A percentile compares a stretch with the other conserved stretches of the same genome.
Evolutionary conservation across 2,113 vertebrate species (phyloP).

Genomic region (Pelobates fuscus): DNA sequence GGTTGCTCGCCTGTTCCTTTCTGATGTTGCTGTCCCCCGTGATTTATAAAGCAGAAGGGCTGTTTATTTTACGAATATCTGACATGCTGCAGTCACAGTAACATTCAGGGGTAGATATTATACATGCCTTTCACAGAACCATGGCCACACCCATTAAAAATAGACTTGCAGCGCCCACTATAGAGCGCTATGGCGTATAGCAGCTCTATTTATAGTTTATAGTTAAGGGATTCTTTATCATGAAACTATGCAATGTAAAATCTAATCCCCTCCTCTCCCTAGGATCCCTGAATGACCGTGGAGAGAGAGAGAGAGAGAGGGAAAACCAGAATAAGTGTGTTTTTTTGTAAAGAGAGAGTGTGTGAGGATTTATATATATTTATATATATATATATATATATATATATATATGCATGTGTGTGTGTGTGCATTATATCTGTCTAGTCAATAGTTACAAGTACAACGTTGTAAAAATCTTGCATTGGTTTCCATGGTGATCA

Average conservation of each 20-base stretch:
- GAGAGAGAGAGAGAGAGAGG: too few species aligned
- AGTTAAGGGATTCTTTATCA: too few species aligned
- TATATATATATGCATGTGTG: too few species aligned
- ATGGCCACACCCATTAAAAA: conserved; percentile 46
- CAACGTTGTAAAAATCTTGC: too few species aligned
- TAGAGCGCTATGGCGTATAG: neutral
- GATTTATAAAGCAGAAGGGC: conserved; percentile 9
- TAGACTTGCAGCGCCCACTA: conserved; percentile 40
- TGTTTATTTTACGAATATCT: conserved; percentile 26
- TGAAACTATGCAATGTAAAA: neutral
- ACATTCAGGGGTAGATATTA: conserved; percentile 16
- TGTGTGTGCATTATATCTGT: too few species aligned
- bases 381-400: too few species aligned
- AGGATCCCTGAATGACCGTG: neutral
- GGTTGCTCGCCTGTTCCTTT: conserved; percentile 17
- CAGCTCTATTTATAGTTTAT: neutral
- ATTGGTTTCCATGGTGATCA: too few species aligned
- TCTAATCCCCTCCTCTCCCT: neutral
- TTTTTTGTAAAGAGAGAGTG: too few species aligned
- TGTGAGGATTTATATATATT: too few species aligned
- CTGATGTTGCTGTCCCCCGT: conserved; percentile 19
- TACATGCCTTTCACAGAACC: conserved; percentile 7
- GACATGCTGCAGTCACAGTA: conserved; percentile 6
- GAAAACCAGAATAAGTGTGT: too few species aligned
- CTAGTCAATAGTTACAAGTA: too few species aligned